Conservation (phyloP, 2,113 vertebrate genomes). For the Callospermophilus lateralis region DNA sequence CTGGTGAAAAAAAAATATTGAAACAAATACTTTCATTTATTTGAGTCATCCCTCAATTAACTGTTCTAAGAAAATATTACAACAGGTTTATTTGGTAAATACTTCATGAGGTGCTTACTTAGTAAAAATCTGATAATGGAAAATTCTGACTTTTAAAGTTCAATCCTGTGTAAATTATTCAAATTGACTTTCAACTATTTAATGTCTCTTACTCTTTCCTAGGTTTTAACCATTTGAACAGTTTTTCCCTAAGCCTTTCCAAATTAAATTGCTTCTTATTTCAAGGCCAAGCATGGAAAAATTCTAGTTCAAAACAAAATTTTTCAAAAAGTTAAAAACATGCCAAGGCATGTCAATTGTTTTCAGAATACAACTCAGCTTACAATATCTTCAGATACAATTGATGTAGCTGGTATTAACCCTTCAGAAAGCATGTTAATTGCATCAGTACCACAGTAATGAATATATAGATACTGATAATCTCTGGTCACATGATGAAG, state of each 20-base stretch:
- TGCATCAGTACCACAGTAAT: not conserved
- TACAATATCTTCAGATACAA: not conserved
- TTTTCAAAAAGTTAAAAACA: constrained; percentile 66
- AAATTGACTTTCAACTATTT: constrained; percentile 71
- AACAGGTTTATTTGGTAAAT: constrained; percentile 77
- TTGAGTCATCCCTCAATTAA: constrained; percentile 54
- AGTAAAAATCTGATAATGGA: constrained; percentile 72
- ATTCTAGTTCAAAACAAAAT: constrained; percentile 67
- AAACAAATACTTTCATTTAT: constrained; percentile 58
- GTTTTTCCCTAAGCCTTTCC: constrained; percentile 80
- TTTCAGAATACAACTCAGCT: constrained; percentile 4
- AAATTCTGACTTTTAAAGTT: constrained; percentile 81
- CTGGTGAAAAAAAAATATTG: not conserved
- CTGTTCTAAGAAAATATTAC: constrained; percentile 62
- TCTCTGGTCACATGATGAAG: not conserved
- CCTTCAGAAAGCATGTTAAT: not conserved
- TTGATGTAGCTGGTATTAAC: not conserved
- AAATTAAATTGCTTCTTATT: constrained; percentile 75
- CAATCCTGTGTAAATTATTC: constrained; percentile 70
- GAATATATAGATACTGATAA: constrained; percentile 10
- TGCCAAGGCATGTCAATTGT: not conserved
- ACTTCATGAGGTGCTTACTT: constrained; percentile 33
- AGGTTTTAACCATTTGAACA: constrained; percentile 79
- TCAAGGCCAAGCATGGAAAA: constrained; percentile 74
- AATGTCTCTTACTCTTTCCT: constrained; percentile 69